Conservation (phyloP, 1,140 invertebrate genomes). For the Psix sp. region DNA sequence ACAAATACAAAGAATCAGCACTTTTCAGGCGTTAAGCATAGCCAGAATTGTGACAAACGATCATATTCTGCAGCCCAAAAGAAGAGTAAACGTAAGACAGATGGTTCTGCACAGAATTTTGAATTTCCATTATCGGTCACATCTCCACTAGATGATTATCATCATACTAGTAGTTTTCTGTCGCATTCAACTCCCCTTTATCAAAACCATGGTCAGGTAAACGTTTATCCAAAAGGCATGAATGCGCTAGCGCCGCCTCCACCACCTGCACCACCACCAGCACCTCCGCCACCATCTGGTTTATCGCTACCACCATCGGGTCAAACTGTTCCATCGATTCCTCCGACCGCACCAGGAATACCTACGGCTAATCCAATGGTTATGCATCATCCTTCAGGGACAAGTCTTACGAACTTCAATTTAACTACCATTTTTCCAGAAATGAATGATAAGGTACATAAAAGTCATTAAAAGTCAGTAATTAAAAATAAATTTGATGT, state of each 20-base stretch:
- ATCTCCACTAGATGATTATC: slow-evolving; percentile 73
- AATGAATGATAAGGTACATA: slow-evolving; percentile 81
- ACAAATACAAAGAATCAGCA: slow-evolving; percentile 67
- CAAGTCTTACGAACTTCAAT: slow-evolving; percentile 82
- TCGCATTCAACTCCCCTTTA: slow-evolving; percentile 69
- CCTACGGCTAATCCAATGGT: slow-evolving; percentile 64
- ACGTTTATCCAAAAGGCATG: slow-evolving; percentile 68
- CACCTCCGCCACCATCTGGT: slow-evolving; percentile 51
- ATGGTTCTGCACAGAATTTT: slow-evolving; percentile 68
- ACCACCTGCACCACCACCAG: slow-evolving; percentile 55
- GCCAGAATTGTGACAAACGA: slow-evolving; percentile 65
- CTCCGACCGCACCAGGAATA: slow-evolving; percentile 48
- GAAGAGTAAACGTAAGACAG: slow-evolving; percentile 70
- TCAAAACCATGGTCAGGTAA: slow-evolving; percentile 71
- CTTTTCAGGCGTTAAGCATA: slow-evolving; percentile 56
- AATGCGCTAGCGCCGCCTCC: slow-evolving; percentile 65
- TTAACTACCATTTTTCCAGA: slow-evolving; percentile 83
- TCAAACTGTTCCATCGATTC: slow-evolving; percentile 55
- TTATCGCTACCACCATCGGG: slow-evolving; percentile 52
- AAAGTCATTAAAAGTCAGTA: too few species aligned
- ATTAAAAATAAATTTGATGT: too few species aligned
- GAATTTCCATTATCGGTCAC: slow-evolving; percentile 70
- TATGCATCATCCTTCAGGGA: slow-evolving; percentile 75
- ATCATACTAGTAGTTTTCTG: slow-evolving; percentile 66
- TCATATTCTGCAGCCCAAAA: slow-evolving; percentile 67